Conservation (phyloP, 2,888 invertebrate species). For the Diaphora mendica region DNA sequence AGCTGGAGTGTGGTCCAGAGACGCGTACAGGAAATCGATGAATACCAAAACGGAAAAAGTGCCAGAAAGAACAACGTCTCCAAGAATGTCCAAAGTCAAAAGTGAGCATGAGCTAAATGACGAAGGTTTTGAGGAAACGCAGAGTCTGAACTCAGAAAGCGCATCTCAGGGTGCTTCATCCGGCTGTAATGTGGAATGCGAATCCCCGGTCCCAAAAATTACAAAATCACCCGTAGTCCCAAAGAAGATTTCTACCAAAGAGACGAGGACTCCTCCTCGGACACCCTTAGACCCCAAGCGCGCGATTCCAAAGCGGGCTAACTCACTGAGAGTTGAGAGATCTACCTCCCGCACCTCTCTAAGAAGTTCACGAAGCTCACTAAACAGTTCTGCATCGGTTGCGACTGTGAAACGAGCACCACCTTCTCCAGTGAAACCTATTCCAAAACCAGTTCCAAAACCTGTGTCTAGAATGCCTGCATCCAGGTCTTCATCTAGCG, state of each 20-base stretch:
- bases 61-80: conserved; percentile 74
- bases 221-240: conserved; percentile 73
- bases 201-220: conserved; percentile 82
- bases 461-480: conserved; percentile 77
- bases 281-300: conserved; percentile 71
- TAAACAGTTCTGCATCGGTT: conserved; percentile 93
- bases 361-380: conserved; percentile 93
- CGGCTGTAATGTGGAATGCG: conserved; percentile 89
- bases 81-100: conserved; percentile 84
- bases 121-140: conserved; percentile 96
- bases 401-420: conserved; percentile 92
- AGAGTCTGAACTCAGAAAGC: conserved; percentile 94
- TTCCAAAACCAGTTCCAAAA: conserved; percentile 82
- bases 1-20: conserved; percentile 87
- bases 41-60: conserved; percentile 66
- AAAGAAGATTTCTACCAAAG: conserved; percentile 85
- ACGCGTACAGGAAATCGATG: conserved; percentile 74
- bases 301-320: conserved; percentile 69
- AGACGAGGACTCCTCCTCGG: conserved; percentile 74
- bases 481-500: conserved; percentile 80
- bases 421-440: conserved; percentile 72
- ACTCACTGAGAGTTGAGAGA: conserved; percentile 89
- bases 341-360: conserved; percentile 93
- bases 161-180: conserved; percentile 95
- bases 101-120: conserved; percentile 92